Percentiles rank a stretch among this genome's conserved stretches.
Conservation (phyloP, 2,888 invertebrate genomes). For the Idaea dimidiata region DNA sequence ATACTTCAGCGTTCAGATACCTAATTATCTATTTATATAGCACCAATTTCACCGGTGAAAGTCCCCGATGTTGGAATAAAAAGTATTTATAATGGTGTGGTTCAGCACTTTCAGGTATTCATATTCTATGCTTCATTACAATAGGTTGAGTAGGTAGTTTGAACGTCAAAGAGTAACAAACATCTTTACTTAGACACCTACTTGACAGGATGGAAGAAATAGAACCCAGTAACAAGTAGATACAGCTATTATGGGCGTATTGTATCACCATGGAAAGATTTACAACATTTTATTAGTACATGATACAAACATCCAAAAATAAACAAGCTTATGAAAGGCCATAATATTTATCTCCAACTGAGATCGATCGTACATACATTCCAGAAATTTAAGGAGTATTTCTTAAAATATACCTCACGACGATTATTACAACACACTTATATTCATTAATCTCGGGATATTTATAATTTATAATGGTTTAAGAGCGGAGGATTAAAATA, state of each 20-base stretch:
- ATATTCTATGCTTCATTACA: too few species aligned
- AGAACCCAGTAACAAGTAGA: too few species aligned
- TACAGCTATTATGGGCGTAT: not conserved
- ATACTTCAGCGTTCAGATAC: not conserved
- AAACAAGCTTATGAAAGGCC: conserved; percentile 27
- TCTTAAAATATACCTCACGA: conserved; percentile 49
- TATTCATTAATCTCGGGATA: conserved; percentile 64
- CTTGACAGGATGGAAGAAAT: too few species aligned
- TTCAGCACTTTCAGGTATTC: too few species aligned
- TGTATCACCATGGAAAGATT: conserved; percentile 8
- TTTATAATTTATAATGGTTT: conserved; percentile 65
- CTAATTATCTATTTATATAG: too few species aligned
- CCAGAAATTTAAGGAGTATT: conserved; percentile 53
- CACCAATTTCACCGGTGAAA: too few species aligned
- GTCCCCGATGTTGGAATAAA: too few species aligned
- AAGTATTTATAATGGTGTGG: too few species aligned
- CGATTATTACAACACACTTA: conserved; percentile 64
- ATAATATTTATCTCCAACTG: conserved; percentile 27
- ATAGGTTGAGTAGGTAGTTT: too few species aligned
- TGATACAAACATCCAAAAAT: conserved; percentile 21
- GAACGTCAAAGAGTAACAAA: too few species aligned
- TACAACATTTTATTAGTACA: conserved; percentile 28
- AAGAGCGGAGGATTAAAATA: conserved; percentile 57
- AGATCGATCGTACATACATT: conserved; percentile 46
- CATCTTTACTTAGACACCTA: too few species aligned